Percentiles rank a stretch among this genome's conserved stretches.
Evolutionary conservation across 2,888 invertebrate species (phyloP).

Genomic region (Anorthoa munda): DNA sequence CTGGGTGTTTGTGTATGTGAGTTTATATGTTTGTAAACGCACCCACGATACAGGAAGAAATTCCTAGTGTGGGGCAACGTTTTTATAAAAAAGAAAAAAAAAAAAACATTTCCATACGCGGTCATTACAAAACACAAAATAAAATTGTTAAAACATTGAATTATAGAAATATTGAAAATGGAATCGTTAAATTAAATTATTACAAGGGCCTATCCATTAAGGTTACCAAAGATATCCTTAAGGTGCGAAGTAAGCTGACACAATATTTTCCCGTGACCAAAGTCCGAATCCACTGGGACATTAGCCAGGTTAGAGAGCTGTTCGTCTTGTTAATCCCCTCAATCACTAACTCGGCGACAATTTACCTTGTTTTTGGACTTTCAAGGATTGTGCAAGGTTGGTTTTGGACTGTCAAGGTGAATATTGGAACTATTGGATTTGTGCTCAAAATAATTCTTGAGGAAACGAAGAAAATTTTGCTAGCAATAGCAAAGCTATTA

Average conservation of each 20-base stretch:
- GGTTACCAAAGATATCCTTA: conserved; percentile 11
- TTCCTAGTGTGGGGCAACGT: no score
- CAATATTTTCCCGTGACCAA: conserved; percentile 44
- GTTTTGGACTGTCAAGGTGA: neutral
- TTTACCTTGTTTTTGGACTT: conserved; percentile 41
- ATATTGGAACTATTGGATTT: neutral
- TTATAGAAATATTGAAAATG: no score
- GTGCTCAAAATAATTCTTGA: neutral
- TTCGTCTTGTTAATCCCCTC: conserved; percentile 59
- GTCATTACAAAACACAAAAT: no score
- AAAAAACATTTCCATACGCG: no score
- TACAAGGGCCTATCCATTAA: conserved; percentile 2
- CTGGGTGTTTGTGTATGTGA: no score
- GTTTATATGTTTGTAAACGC: no score
- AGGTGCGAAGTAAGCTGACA: conserved; percentile 39
- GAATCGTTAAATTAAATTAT: conserved; percentile 5
- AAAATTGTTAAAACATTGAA: no score
- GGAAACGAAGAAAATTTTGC: no score
- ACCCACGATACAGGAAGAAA: no score
- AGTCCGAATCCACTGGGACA: conserved; percentile 44
- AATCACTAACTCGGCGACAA: conserved; percentile 46
- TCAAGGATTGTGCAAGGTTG: conserved; percentile 26
- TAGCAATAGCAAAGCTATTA: no score
- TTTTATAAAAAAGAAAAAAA: no score
- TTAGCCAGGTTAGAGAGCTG: conserved; percentile 30